Percentiles rank a stretch among this genome's conserved stretches.
phyloP scores from a whole-genome alignment of 2,113 vertebrate genomes.

The Pagrus major region DNA sequence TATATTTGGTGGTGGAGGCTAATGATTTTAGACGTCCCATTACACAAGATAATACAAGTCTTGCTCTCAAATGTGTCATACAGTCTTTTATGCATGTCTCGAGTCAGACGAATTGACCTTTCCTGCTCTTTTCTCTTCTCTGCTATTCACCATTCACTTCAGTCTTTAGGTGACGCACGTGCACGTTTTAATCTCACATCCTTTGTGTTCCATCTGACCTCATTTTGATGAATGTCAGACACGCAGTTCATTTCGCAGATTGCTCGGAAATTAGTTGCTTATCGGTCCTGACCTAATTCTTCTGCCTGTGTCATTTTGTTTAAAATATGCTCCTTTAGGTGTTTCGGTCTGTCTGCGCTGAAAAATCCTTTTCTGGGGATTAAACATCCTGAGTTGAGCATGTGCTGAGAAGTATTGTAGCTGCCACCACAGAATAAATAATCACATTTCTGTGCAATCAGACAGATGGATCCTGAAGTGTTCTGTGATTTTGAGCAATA shows the following conservation, averaged over 20 bases:
- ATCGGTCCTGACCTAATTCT: slow-evolving; percentile 51
- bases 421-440: background rate
- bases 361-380: slow-evolving; percentile 12
- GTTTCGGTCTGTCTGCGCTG: background rate
- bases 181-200: slow-evolving; percentile 44
- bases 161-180: slow-evolving; percentile 15
- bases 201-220: slow-evolving; percentile 56
- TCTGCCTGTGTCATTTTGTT: slow-evolving; percentile 43
- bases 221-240: slow-evolving; percentile 59
- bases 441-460: slow-evolving; percentile 17
- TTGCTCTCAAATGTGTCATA: slow-evolving; percentile 63
- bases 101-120: slow-evolving; percentile 51
- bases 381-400: slow-evolving; percentile 1
- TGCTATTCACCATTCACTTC: background rate
- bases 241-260: slow-evolving; percentile 54
- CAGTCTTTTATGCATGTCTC: slow-evolving; percentile 43
- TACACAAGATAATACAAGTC: slow-evolving; percentile 77
- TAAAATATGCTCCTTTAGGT: slow-evolving; percentile 32
- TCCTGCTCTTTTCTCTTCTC: background rate
- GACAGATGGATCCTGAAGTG: background rate
- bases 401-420: background rate
- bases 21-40: slow-evolving; percentile 77
- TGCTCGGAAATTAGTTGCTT: slow-evolving; percentile 60
- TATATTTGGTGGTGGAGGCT: slow-evolving; percentile 66
- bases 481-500: background rate